Evolutionary conservation across 2,113 vertebrate species (phyloP).

Genomic region (Phalacrocorax aristotelis): DNA sequence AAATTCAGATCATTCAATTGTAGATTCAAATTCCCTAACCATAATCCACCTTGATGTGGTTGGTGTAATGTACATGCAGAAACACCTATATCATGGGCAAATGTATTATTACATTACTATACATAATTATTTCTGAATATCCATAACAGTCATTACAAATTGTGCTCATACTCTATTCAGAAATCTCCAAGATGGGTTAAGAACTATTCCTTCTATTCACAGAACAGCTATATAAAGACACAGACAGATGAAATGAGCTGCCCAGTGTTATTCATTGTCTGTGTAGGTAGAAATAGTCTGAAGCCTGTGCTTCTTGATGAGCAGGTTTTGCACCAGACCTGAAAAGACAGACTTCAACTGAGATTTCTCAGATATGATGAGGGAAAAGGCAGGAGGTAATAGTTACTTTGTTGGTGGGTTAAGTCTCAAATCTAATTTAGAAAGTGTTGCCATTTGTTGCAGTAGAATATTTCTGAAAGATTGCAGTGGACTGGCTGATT

Average conservation of each 20-base stretch:
- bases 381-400: not conserved
- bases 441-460: not conserved
- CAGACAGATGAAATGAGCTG: slow-evolving; percentile 17
- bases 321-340: not conserved
- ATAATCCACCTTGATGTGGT: not conserved
- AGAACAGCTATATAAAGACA: not conserved
- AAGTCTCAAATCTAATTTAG: not conserved
- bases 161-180: not conserved
- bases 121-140: not conserved
- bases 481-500: not conserved
- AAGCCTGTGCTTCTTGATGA: slow-evolving; percentile 4
- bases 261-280: slow-evolving; percentile 4
- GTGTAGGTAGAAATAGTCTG: slow-evolving; percentile 16
- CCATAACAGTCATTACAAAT: not conserved
- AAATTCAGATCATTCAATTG: not conserved
- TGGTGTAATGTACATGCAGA: not conserved
- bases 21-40: not conserved
- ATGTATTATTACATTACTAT: not conserved
- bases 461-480: not conserved
- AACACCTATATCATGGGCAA: not conserved
- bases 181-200: not conserved
- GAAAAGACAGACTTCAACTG: not conserved
- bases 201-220: not conserved
- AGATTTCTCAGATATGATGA: not conserved
- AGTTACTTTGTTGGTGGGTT: not conserved